Evolutionary conservation across 2,888 invertebrate species (phyloP).

Genomic region (Callinectes sapidus): DNA sequence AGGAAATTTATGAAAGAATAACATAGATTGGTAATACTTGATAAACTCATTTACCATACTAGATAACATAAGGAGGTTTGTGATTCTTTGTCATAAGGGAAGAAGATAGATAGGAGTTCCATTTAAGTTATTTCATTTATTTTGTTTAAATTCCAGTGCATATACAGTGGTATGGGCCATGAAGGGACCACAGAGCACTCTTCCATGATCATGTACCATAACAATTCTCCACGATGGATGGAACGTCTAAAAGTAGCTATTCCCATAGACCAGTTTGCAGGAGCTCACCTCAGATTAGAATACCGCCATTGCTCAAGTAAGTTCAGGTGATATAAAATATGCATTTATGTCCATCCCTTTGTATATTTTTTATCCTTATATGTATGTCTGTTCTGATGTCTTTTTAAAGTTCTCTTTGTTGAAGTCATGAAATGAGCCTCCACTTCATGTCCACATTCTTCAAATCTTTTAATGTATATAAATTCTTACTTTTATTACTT

Average conservation of each 20-base stretch:
- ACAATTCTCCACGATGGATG: constrained; percentile 94
- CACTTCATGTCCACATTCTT: no score
- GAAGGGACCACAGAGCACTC: constrained; percentile 78
- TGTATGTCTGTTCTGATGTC: background rate
- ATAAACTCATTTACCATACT: no score
- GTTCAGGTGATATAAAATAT: constrained; percentile 75
- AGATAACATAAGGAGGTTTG: background rate
- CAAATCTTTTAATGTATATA: background rate
- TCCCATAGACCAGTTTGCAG: constrained; percentile 93
- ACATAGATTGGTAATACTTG: no score
- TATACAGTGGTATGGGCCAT: constrained; percentile 91
- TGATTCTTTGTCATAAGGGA: constrained; percentile 74
- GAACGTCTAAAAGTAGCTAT: constrained; percentile 91
- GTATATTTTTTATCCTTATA: background rate
- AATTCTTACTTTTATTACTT: constrained; percentile 73
- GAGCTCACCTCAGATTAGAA: constrained; percentile 93
- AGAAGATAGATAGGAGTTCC: no score
- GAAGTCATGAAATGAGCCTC: no score
- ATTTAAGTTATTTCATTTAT: background rate
- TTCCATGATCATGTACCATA: constrained; percentile 93
- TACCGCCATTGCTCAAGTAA: constrained; percentile 95
- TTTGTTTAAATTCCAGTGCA: constrained; percentile 79
- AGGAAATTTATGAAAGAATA: no score
- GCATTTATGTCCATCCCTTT: background rate
- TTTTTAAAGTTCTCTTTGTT: background rate